Percentiles rank a stretch among this genome's conserved stretches.
phyloP scores from a whole-genome alignment of 2,113 vertebrate genomes.

The Hyla sarda region DNA sequence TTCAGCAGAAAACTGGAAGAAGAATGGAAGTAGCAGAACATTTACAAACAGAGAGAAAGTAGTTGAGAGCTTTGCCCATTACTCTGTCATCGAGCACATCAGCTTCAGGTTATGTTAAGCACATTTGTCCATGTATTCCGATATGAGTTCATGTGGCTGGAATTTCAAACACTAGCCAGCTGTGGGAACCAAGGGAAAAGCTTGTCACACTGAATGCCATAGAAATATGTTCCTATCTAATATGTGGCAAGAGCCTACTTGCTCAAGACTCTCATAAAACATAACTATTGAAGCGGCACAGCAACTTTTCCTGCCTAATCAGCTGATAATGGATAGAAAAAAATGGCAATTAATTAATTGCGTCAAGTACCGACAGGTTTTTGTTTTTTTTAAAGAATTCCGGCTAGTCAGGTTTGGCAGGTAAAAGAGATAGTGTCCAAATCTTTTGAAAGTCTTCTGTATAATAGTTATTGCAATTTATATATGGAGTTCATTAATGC shows the following conservation, averaged over 20 bases:
- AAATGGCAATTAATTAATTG: slow-evolving; percentile 13
- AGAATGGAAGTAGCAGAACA: slow-evolving; percentile 64
- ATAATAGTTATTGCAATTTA: background rate
- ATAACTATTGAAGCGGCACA: slow-evolving; percentile 3
- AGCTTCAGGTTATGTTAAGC: slow-evolving; percentile 72
- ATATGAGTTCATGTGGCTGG: slow-evolving; percentile 91
- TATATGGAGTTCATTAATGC: background rate
- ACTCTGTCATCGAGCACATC: slow-evolving; percentile 80
- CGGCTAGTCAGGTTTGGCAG: background rate
- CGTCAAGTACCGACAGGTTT: background rate
- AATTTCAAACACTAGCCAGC: slow-evolving; percentile 96
- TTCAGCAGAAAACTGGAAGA: slow-evolving; percentile 56
- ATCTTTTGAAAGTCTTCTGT: background rate
- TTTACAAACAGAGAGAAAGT: slow-evolving; percentile 67
- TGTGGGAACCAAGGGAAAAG: slow-evolving; percentile 84
- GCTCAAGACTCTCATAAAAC: slow-evolving; percentile 18
- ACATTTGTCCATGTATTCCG: slow-evolving; percentile 79
- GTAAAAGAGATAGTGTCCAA: slow-evolving; percentile 13
- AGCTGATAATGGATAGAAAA: slow-evolving; percentile 19
- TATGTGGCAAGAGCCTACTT: slow-evolving; percentile 40
- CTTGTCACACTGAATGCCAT: slow-evolving; percentile 81
- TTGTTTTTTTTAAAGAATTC: slow-evolving; percentile 6
- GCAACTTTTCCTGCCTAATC: slow-evolving; percentile 29
- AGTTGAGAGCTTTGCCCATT: slow-evolving; percentile 67
- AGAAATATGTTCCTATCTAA: slow-evolving; percentile 69